These are phyloP conservation scores for Araneus ventricosus DNA, from an alignment of 1,140 invertebrate genomes.

Conservation along the genomic window DNA sequence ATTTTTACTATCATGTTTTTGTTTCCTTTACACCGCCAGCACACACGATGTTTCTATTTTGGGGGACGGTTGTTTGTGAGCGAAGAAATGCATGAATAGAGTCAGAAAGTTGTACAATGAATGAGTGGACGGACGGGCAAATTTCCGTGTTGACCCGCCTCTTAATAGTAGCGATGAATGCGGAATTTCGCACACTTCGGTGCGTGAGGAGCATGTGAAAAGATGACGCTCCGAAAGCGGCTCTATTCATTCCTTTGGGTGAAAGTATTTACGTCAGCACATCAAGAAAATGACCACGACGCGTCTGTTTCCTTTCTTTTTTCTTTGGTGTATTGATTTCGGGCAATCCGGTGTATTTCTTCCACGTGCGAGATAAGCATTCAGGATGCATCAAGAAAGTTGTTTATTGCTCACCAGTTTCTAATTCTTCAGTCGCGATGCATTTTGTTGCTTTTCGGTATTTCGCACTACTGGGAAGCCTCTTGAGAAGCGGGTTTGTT, in stretches of 20 bases:
- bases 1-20: background rate
- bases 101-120: background rate
- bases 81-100: background rate
- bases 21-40: background rate
- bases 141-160: background rate
- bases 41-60: background rate
- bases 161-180: background rate
- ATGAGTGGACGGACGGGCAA: background rate
- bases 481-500: no score
- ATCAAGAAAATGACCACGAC: background rate
- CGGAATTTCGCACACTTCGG: background rate
- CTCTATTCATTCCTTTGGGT: background rate
- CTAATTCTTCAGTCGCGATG: no score
- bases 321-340: background rate
- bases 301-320: background rate
- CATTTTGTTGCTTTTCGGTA: no score
- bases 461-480: no score
- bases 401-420: no score
- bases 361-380: no score
- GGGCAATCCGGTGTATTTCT: no score
- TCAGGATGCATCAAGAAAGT: no score
- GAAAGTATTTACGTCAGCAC: background rate
- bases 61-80: background rate
- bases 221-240: background rate
- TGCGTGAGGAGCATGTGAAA: background rate